Evolutionary conservation across 2,888 invertebrate species (phyloP).

Genomic region (Drosophila austrosaltans): DNA sequence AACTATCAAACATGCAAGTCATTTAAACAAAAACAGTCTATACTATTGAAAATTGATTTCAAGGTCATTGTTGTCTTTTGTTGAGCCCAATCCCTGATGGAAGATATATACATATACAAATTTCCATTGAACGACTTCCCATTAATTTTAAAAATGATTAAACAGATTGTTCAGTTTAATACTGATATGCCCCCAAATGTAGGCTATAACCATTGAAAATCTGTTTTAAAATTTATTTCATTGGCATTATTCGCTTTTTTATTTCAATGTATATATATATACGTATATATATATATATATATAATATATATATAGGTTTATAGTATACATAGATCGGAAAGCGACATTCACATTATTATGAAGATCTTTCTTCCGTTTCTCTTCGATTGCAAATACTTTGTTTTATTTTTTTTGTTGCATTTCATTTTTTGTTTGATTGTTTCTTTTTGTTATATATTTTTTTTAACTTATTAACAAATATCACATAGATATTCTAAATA

Average conservation of each 20-base stretch:
- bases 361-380: conserved; percentile 8
- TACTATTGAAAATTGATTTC: no score
- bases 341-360: conserved; percentile 36
- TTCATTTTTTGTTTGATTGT: conserved; percentile 7
- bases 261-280: conserved; percentile 35
- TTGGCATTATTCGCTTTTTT: conserved; percentile 43
- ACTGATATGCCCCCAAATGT: background rate
- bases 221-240: background rate
- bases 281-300: conserved; percentile 26
- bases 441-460: conserved; percentile 45
- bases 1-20: no score
- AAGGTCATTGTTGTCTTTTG: no score
- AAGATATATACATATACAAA: no score
- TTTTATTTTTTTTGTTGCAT: conserved; percentile 16
- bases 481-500: conserved; percentile 79
- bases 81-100: no score
- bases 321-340: conserved; percentile 33
- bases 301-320: conserved; percentile 4
- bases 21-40: no score
- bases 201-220: background rate
- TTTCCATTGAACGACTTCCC: no score
- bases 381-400: conserved; percentile 42
- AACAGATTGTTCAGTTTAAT: no score
- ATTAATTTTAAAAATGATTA: no score
- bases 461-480: conserved; percentile 81